Evolutionary conservation across 2,113 vertebrate species (phyloP).

Genomic region (Silurus meridionalis): DNA sequence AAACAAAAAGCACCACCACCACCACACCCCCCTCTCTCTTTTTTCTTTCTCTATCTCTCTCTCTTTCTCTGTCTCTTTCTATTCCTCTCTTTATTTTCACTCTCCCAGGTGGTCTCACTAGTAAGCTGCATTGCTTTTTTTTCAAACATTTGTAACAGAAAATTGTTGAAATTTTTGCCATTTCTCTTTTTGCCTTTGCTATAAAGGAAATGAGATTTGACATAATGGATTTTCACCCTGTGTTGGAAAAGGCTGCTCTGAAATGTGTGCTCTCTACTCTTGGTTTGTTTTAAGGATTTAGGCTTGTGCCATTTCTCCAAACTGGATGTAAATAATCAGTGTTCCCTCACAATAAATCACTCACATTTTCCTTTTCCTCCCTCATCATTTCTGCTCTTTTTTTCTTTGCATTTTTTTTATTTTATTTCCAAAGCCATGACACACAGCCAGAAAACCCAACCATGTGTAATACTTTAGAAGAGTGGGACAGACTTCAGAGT

Average conservation of each 20-base stretch:
- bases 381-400: constrained; percentile 8
- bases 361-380: constrained; percentile 40
- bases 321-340: constrained; percentile 57
- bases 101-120: constrained; percentile 57
- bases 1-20: constrained; percentile 49
- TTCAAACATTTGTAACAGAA: constrained; percentile 55
- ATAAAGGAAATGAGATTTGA: constrained; percentile 77
- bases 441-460: background rate
- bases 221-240: constrained; percentile 77
- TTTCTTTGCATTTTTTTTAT: background rate
- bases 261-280: constrained; percentile 53
- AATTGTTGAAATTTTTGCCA: constrained; percentile 60
- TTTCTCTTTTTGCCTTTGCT: constrained; percentile 66
- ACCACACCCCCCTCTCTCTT: too few species aligned
- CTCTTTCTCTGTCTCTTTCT: background rate
- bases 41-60: constrained; percentile 35
- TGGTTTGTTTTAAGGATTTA: constrained; percentile 64
- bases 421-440: constrained; percentile 6
- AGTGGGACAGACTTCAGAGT: background rate
- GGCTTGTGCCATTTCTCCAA: constrained; percentile 57
- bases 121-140: constrained; percentile 63
- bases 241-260: constrained; percentile 60
- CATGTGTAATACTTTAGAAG: background rate
- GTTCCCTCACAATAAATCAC: constrained; percentile 32
- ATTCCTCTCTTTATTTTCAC: background rate